Evolutionary conservation across 2,113 vertebrate genomes (phyloP).

Genomic region (Odontophorus gujanensis): DNA sequence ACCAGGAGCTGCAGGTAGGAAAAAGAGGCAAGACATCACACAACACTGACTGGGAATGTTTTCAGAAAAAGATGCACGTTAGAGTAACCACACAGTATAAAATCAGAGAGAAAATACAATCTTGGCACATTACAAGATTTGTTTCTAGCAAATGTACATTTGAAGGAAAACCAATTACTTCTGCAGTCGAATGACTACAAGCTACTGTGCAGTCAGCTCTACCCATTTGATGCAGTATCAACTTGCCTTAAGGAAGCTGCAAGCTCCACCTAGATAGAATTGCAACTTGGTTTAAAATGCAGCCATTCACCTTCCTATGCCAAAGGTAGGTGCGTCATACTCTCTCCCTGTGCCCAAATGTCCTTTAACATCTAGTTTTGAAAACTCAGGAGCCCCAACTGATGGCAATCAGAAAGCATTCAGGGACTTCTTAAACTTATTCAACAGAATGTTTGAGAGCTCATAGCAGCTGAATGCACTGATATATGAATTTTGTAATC

Average conservation of each 20-base stretch:
- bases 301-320: not conserved
- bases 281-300: not conserved
- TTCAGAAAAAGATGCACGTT: not conserved
- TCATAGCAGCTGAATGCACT: not conserved
- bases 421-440: not conserved
- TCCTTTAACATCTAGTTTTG: not conserved
- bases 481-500: not conserved
- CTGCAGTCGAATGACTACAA: not conserved
- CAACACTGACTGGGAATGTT: not conserved
- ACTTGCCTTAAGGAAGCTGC: not conserved
- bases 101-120: not conserved
- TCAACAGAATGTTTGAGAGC: not conserved
- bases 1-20: not conserved
- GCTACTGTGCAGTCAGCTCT: not conserved
- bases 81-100: not conserved
- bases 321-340: not conserved
- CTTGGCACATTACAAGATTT: not conserved
- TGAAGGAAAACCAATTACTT: not conserved
- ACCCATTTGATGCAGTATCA: not conserved
- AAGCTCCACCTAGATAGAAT: constrained; percentile 1
- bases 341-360: not conserved
- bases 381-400: not conserved
- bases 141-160: not conserved
- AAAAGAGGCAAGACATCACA: not conserved
- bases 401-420: not conserved